Conservation (phyloP, 1,140 invertebrate species). For the Anoplolepis gracilipes region DNA sequence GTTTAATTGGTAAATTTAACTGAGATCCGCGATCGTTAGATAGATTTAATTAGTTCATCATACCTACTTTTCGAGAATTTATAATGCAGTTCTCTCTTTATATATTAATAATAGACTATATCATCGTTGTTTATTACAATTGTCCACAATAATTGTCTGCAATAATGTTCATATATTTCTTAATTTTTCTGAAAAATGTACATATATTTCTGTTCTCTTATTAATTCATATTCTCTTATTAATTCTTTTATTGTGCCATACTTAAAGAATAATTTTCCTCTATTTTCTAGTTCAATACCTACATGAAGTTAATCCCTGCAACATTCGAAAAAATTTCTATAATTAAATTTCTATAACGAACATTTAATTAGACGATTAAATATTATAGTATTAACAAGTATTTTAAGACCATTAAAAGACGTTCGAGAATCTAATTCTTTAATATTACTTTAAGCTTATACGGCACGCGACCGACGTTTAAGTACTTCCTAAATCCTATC, state of each 20-base stretch:
- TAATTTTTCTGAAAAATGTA: not conserved
- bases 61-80: not conserved
- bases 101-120: not conserved
- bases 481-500: no score
- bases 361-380: not conserved
- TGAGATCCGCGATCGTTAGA: not conserved
- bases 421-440: no score
- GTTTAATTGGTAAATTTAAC: slow-evolving; percentile 27
- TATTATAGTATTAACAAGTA: no score
- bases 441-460: no score
- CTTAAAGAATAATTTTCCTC: slow-evolving; percentile 13
- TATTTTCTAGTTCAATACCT: not conserved
- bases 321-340: not conserved
- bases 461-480: no score
- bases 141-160: not conserved
- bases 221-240: not conserved
- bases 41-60: slow-evolving; percentile 10
- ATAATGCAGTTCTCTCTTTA: not conserved
- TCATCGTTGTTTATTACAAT: not conserved
- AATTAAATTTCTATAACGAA: not conserved
- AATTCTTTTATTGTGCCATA: slow-evolving; percentile 6
- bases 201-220: not conserved
- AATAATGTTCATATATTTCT: not conserved
- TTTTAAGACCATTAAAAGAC: no score
- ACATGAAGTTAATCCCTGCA: not conserved